Evolutionary conservation across 64 coral and sea anemone species (phyloP).

Genomic region (Actinia equina): DNA sequence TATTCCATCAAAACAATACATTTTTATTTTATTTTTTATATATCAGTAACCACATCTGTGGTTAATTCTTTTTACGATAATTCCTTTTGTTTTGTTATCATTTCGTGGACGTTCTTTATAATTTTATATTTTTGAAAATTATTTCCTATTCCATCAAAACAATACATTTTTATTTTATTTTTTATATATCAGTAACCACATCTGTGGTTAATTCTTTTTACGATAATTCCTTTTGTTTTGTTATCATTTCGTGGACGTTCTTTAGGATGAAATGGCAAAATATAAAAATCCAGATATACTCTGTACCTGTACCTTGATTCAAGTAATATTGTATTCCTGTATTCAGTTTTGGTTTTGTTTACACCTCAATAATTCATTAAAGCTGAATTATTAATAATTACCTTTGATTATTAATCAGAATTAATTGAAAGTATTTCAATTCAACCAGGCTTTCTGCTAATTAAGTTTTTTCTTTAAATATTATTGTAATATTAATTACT

Average conservation of each 20-base stretch:
- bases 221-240: too few relatives aligned
- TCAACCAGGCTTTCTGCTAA: not conserved
- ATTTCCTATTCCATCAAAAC: too few relatives aligned
- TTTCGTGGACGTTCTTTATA: not conserved
- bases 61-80: too few relatives aligned
- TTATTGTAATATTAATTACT: not conserved
- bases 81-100: too few relatives aligned
- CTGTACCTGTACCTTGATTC: not conserved
- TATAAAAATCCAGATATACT: not conserved
- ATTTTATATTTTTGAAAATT: too few relatives aligned
- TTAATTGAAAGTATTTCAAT: not conserved
- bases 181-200: too few relatives aligned
- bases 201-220: too few relatives aligned
- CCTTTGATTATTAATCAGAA: not conserved
- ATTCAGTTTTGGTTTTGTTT: not conserved
- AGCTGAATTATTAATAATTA: not conserved
- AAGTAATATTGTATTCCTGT: too few relatives aligned
- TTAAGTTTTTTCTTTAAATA: not conserved
- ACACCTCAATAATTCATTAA: not conserved
- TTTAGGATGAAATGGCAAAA: not conserved
- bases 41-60: too few relatives aligned
- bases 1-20: too few relatives aligned
- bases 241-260: not conserved
- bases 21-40: too few relatives aligned
- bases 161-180: too few relatives aligned